Evolutionary conservation across 2,113 vertebrate species (phyloP), one percentile per base, ranked within the genome.

Genomic region (Ptilorrhoa leucosticta): DNA sequence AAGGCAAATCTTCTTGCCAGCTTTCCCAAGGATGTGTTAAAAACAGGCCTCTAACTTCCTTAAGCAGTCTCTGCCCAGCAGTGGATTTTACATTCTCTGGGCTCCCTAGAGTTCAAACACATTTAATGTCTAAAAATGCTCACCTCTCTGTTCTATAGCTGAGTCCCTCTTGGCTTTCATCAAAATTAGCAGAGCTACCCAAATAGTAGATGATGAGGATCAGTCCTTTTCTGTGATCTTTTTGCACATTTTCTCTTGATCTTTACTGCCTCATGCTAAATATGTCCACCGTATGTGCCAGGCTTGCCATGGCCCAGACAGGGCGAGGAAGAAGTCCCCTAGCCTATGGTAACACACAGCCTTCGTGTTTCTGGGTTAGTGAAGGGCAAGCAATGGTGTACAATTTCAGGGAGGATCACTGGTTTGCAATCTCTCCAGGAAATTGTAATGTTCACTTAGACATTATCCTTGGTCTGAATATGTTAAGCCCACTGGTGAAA

Each of bases 391-490:
- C 18, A 35, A 57, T 45, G 60, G 56, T 48, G 60, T 96, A 76
- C 7, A 73, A 56, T 93, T 97, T 90, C n/a, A 94, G 94, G 71
- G 83, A 96, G 95, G 87, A 93, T 73, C 92, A 95, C 94, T 97
- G 97, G 93, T 96, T 92, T 97, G 95, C 88, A 96, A 4, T 94
- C 96, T 97, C 80, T 93, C 90, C 94, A 97, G 98, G 96, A 98
- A 98, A 97, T 96, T 95, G 95, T 96, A 96, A 91, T 94, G 91
- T 97, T 97, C 79, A 42, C 68, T 91, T 90, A 92, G 94, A 96
- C 91, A 73, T 93, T 97, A 95, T 95, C 96, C 96, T 95, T 91
- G 97, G 96, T 91, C 96, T 94, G 97, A 98, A 97, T 93, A 97
- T 65, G 92, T 94, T 96, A 97, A 95, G 56, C 73, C 90, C 50